A percentile compares a stretch with the other conserved stretches of the same genome.
Conservation (phyloP, 2,888 invertebrate species). For the Sminthurides aquaticus region DNA sequence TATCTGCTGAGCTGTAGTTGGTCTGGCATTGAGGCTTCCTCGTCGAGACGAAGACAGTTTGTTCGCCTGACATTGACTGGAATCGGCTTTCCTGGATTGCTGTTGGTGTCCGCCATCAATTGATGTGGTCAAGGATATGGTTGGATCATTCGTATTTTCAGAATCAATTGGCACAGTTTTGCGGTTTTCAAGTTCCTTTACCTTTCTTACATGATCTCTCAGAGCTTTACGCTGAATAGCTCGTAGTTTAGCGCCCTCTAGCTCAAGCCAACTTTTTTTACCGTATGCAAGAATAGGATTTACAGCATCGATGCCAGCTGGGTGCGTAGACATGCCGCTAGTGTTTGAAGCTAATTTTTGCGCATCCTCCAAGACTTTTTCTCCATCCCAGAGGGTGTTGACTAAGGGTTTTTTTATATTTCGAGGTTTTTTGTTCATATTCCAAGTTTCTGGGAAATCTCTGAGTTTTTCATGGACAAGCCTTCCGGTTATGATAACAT, state of each 20-base stretch:
- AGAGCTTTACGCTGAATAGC: conserved; percentile 1
- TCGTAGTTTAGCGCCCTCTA: conserved; percentile 3
- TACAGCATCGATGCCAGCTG: not conserved
- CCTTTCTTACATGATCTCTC: not conserved
- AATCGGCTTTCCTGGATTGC: not conserved
- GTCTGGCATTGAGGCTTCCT: too few species aligned
- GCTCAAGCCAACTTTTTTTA: conserved; percentile 3
- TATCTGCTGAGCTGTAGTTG: too few species aligned
- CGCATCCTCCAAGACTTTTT: not conserved
- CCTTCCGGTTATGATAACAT: conserved; percentile 18
- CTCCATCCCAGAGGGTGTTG: not conserved
- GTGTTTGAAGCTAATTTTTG: conserved; percentile 1
- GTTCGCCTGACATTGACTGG: too few species aligned
- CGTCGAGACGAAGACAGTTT: too few species aligned
- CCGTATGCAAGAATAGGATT: not conserved
- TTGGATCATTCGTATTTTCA: not conserved
- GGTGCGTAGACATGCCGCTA: not conserved
- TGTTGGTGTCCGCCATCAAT: not conserved
- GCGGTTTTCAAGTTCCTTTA: not conserved
- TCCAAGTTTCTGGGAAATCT: not conserved
- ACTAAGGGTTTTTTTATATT: not conserved
- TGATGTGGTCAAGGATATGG: too few species aligned
- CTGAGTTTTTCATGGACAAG: not conserved
- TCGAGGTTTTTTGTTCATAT: not conserved
- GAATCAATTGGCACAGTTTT: not conserved